Percentiles rank a stretch among this genome's conserved stretches.
Conservation (phyloP, 2,797 vertebrate species). For the Sebastes jordani region DNA sequence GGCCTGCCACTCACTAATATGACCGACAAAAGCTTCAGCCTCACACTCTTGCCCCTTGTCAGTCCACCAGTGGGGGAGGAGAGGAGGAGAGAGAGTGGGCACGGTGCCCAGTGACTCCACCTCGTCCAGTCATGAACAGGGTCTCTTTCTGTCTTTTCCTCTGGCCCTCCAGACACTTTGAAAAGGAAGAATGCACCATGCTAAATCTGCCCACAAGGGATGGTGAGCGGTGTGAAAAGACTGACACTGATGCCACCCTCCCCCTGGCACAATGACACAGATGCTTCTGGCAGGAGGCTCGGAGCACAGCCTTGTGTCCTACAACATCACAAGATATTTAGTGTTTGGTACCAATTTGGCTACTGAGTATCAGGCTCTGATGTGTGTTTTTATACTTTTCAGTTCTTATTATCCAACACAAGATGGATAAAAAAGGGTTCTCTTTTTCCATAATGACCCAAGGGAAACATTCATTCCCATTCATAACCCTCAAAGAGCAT, state of each 20-base stretch:
- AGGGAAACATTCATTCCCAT: background rate
- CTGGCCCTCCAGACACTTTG: slow-evolving; percentile 30
- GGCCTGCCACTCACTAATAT: slow-evolving; percentile 42
- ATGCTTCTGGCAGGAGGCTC: slow-evolving; percentile 41
- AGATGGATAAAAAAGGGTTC: background rate
- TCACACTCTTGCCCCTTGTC: slow-evolving; percentile 20
- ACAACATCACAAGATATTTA: slow-evolving; percentile 35
- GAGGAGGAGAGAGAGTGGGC: slow-evolving; percentile 21
- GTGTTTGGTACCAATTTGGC: slow-evolving; percentile 6
- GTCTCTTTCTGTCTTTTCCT: slow-evolving; percentile 42
- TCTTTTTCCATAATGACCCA: slow-evolving; percentile 2
- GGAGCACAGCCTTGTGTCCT: slow-evolving; percentile 19
- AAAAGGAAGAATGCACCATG: slow-evolving; percentile 71
- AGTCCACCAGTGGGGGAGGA: slow-evolving; percentile 22
- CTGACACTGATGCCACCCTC: slow-evolving; percentile 66
- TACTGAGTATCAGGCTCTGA: background rate
- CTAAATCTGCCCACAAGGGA: slow-evolving; percentile 58
- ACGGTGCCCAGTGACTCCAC: slow-evolving; percentile 56
- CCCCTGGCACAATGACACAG: slow-evolving; percentile 55
- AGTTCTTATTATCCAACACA: background rate
- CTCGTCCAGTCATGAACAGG: slow-evolving; percentile 47
- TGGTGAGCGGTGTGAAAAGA: slow-evolving; percentile 57
- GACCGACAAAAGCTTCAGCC: slow-evolving; percentile 33
- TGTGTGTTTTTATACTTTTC: slow-evolving; percentile 12
- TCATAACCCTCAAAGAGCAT: no score